A percentile compares a stretch with the other conserved stretches of the same genome.
These are phyloP conservation scores for Orchesella cincta DNA, from an alignment of 1,140 invertebrate species.

Conservation along the genomic window DNA sequence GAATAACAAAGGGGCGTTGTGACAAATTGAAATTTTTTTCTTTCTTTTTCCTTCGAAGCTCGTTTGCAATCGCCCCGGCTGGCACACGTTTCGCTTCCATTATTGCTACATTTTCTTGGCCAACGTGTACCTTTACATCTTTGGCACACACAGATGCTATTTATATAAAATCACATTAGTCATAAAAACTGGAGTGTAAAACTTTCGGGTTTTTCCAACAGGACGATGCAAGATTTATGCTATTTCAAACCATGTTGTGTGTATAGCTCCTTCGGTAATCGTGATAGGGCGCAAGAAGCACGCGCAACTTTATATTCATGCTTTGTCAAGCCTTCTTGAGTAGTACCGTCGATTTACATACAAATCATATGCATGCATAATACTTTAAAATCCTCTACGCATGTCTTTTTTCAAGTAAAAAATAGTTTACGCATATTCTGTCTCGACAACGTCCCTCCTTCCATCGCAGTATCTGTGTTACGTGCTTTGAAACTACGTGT, in stretches of 20 bases:
- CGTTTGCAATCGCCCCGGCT: neutral
- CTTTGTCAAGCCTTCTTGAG: too few relatives aligned
- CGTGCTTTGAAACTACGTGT: neutral
- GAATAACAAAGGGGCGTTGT: conserved; percentile 49
- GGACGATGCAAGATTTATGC: too few relatives aligned
- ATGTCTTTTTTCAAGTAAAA: conserved; percentile 18
- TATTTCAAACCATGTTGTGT: too few relatives aligned
- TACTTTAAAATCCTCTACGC: conserved; percentile 19
- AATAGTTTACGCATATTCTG: neutral
- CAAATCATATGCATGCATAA: conserved; percentile 8
- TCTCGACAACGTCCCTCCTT: neutral
- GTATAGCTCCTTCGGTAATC: too few relatives aligned
- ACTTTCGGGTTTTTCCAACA: too few relatives aligned
- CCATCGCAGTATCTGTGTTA: neutral
- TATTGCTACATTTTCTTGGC: neutral
- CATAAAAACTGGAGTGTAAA: too few relatives aligned
- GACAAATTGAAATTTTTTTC: conserved; percentile 49
- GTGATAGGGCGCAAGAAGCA: too few relatives aligned
- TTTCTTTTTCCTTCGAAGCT: neutral
- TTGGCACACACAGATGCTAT: too few relatives aligned
- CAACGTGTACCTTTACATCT: too few relatives aligned
- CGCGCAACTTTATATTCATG: too few relatives aligned
- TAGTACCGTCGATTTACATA: too few relatives aligned
- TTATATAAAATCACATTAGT: too few relatives aligned
- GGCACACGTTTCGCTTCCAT: neutral